A percentile compares a stretch with the other conserved stretches of the same genome.
Conservation (phyloP, 2,113 vertebrate species). For the Prolemur simus region DNA sequence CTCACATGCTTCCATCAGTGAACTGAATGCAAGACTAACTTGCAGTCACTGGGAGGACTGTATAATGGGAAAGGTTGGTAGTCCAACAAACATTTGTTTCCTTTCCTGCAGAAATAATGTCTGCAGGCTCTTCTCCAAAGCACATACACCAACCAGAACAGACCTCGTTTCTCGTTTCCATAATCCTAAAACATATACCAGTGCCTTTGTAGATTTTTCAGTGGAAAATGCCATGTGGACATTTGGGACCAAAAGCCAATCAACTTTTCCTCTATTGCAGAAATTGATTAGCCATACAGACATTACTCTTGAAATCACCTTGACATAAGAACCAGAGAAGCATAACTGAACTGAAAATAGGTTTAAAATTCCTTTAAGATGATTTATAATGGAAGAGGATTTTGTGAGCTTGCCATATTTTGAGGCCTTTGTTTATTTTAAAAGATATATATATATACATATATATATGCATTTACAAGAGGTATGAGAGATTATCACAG, state of each 20-base stretch:
- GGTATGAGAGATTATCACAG: neutral
- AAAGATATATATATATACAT: neutral
- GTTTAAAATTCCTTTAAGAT: neutral
- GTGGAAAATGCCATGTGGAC: neutral
- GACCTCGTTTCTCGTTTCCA: neutral
- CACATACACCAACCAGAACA: rapidly evolving
- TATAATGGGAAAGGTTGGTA: rapidly evolving
- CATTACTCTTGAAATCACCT: neutral
- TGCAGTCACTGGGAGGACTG: neutral
- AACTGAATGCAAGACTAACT: neutral
- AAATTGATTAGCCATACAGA: neutral
- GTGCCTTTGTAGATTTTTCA: neutral
- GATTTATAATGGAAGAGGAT: neutral
- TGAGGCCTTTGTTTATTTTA: neutral
- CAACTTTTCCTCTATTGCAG: neutral
- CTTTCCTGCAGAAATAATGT: neutral
- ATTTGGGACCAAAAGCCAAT: neutral
- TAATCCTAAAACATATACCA: neutral
- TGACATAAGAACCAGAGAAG: neutral
- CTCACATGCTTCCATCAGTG: neutral
- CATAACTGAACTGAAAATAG: neutral
- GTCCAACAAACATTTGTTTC: neutral
- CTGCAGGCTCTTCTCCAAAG: neutral
- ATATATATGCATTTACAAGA: rapidly evolving
- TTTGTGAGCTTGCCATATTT: neutral